phyloP scores from a whole-genome alignment of 1,140 invertebrate genomes.

The Chelonus insularis region DNA sequence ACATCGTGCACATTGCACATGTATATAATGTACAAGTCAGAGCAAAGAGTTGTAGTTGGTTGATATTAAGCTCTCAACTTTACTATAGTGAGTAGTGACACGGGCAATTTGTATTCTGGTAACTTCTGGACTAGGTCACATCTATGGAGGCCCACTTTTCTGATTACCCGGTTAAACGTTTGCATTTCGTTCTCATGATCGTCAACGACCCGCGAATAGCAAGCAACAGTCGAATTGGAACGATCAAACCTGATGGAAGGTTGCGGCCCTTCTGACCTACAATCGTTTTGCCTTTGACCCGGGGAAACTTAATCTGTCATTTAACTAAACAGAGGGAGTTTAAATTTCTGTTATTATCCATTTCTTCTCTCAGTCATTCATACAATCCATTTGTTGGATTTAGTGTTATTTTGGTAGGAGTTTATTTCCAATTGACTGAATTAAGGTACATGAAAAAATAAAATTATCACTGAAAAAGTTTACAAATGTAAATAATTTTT shows the following conservation, averaged over 20 bases:
- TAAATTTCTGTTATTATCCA: no score
- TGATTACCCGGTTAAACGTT: constrained; percentile 54
- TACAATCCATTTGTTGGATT: no score
- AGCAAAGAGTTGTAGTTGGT: constrained; percentile 8
- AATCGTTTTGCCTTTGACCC: constrained; percentile 19
- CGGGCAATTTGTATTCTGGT: constrained; percentile 54
- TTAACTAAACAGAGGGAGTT: no score
- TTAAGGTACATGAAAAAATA: no score
- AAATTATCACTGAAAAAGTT: no score
- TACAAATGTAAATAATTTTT: no score
- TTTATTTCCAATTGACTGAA: no score
- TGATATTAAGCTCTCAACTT: constrained; percentile 27
- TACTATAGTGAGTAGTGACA: constrained; percentile 17
- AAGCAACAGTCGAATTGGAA: background rate
- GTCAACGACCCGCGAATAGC: constrained; percentile 27
- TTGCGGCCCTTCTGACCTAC: constrained; percentile 11
- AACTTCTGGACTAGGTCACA: constrained; percentile 58
- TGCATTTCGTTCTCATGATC: constrained; percentile 44
- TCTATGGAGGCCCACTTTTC: constrained; percentile 52
- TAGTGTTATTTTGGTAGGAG: no score
- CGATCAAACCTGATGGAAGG: constrained; percentile 8
- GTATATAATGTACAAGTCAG: background rate
- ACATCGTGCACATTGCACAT: background rate
- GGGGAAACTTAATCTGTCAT: background rate
- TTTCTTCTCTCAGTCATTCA: no score